A percentile compares a stretch with the other conserved stretches of the same genome.
These are phyloP conservation scores for Varanus komodoensis DNA, from an alignment of 2,113 vertebrate genomes.

Conservation along the genomic window DNA sequence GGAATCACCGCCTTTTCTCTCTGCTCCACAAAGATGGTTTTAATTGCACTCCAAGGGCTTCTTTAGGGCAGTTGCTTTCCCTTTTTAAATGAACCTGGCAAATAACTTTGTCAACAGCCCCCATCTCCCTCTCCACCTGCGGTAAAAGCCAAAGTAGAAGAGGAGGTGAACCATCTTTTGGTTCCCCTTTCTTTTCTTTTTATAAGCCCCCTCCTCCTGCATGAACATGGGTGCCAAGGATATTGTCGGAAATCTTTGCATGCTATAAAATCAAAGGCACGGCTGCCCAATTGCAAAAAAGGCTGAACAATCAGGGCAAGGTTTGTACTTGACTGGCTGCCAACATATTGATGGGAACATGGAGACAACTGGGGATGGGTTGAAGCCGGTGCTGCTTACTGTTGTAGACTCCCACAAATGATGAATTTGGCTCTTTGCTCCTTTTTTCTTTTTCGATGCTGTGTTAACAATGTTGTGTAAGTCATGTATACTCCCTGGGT, in stretches of 20 bases:
- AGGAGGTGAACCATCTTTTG: neutral
- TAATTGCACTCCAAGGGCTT: slow-evolving; percentile 64
- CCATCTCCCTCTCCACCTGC: slow-evolving; percentile 33
- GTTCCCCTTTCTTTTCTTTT: neutral
- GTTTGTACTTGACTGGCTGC: neutral
- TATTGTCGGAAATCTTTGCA: neutral
- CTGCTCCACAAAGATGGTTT: slow-evolving; percentile 70
- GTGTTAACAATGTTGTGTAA: neutral
- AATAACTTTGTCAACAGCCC: slow-evolving; percentile 43
- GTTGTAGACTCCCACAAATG: neutral
- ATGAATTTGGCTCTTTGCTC: neutral
- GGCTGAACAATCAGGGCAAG: neutral
- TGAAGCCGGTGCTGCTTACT: neutral
- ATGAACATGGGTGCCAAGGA: slow-evolving; percentile 17
- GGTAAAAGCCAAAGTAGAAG: neutral
- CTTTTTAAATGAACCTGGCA: slow-evolving; percentile 56
- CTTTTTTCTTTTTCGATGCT: no score
- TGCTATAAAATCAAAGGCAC: slow-evolving; percentile 9
- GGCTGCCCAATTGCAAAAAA: slow-evolving; percentile 15
- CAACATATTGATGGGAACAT: neutral
- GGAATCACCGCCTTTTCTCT: slow-evolving; percentile 41
- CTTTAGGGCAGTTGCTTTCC: slow-evolving; percentile 63
- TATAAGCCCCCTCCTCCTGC: neutral
- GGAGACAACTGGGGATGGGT: neutral
- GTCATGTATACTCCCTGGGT: no score